Percentiles rank a stretch among this genome's conserved stretches.
phyloP scores from a whole-genome alignment of 2,113 vertebrate species.

The Cyrtonyx montezumae region DNA sequence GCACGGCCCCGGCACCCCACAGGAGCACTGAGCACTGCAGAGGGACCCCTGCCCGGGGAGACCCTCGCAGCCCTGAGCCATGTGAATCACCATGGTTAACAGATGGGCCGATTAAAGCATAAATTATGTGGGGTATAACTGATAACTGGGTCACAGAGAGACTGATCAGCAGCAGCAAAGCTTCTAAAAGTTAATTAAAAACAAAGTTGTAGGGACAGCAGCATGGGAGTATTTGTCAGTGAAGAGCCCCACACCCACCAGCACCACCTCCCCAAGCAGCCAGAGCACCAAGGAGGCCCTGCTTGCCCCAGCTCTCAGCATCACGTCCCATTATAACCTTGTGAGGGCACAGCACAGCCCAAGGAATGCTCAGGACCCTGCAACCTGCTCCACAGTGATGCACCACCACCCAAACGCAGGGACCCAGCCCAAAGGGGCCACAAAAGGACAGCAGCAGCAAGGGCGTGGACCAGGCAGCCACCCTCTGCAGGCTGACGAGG shows the following conservation, averaged over 20 bases:
- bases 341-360: not conserved
- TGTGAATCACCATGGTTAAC: not conserved
- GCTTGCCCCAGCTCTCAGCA: not conserved
- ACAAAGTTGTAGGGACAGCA: not conserved
- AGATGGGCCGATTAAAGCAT: not conserved
- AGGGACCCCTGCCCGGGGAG: accelerated
- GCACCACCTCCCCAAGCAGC: not conserved
- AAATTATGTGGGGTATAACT: constrained; percentile 3
- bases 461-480: not conserved
- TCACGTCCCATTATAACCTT: not conserved
- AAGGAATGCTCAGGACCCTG: not conserved
- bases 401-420: accelerated
- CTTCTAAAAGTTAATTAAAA: not conserved
- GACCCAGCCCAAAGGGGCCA: not conserved
- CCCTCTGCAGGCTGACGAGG: not conserved
- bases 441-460: not conserved
- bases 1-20: accelerated
- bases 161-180: not conserved
- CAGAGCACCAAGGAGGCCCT: not conserved
- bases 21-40: accelerated
- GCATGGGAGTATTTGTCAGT: not conserved
- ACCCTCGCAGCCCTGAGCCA: not conserved
- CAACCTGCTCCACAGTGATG: not conserved
- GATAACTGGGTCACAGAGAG: not conserved
- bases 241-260: not conserved